These are phyloP conservation scores for Sepiola atlantica DNA, from an alignment of 2,888 invertebrate genomes.

Conservation along the genomic window DNA sequence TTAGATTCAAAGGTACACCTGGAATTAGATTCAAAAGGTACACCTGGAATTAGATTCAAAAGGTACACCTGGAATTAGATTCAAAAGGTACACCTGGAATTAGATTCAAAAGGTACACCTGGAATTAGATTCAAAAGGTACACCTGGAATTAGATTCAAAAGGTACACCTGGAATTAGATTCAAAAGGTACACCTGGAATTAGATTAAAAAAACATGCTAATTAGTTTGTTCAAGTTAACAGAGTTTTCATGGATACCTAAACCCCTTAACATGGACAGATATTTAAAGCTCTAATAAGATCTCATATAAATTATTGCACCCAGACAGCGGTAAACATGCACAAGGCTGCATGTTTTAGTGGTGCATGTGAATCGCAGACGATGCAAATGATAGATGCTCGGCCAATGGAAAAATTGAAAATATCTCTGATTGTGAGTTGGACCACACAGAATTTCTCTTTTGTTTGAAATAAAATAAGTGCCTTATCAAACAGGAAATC, in stretches of 20 bases:
- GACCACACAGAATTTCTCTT: too few species aligned
- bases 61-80: slow-evolving; percentile 78
- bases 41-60: slow-evolving; percentile 75
- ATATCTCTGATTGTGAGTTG: too few species aligned
- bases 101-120: slow-evolving; percentile 79
- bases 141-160: slow-evolving; percentile 75
- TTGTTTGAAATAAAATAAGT: too few species aligned
- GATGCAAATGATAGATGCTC: too few species aligned
- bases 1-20: slow-evolving; percentile 79
- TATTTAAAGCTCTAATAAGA: too few species aligned
- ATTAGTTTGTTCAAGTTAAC: neutral
- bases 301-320: too few species aligned
- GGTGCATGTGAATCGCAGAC: too few species aligned
- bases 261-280: neutral
- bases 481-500: too few species aligned
- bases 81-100: slow-evolving; percentile 79
- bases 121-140: slow-evolving; percentile 76
- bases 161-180: slow-evolving; percentile 78
- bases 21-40: slow-evolving; percentile 76
- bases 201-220: neutral
- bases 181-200: slow-evolving; percentile 79
- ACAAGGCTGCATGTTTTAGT: too few species aligned
- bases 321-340: too few species aligned
- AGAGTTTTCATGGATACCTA: neutral
- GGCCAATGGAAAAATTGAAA: too few species aligned